phyloP scores from a whole-genome alignment of 2,113 vertebrate species.

The Stigmatopora nigra region DNA sequence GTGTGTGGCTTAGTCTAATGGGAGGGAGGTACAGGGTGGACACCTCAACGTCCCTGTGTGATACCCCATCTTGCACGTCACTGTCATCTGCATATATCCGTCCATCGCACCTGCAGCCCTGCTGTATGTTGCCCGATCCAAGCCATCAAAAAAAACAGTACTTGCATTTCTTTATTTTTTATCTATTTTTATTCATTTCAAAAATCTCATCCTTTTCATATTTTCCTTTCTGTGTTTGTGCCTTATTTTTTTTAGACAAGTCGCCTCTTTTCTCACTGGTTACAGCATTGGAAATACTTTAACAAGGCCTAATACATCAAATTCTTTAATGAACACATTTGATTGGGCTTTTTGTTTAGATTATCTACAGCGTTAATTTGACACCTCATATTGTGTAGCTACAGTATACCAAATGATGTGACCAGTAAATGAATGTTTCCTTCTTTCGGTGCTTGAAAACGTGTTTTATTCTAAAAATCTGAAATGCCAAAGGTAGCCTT shows the following conservation, averaged over 20 bases:
- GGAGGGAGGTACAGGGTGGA: conserved; percentile 68
- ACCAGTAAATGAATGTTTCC: background rate
- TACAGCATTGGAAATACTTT: background rate
- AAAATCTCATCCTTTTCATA: conserved; percentile 13
- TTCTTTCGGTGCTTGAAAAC: background rate
- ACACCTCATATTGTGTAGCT: background rate
- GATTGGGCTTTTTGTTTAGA: too few species aligned
- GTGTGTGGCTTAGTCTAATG: conserved; percentile 9
- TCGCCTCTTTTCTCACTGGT: conserved; percentile 5
- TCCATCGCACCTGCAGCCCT: conserved; percentile 44
- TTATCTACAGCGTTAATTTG: background rate
- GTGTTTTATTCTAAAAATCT: background rate
- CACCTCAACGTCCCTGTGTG: conserved; percentile 61
- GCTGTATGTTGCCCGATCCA: conserved; percentile 40
- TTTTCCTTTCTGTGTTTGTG: conserved; percentile 8
- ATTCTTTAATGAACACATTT: too few species aligned
- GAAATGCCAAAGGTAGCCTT: background rate
- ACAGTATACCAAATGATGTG: background rate
- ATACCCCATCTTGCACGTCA: conserved; percentile 28
- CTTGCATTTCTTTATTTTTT: conserved; percentile 28
- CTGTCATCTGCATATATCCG: conserved; percentile 32
- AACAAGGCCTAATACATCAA: background rate
- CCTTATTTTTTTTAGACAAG: conserved; percentile 8
- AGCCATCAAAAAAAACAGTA: conserved; percentile 41
- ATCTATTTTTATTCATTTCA: conserved; percentile 8